Evolutionary conservation across 2,888 invertebrate genomes (phyloP), one percentile per base, ranked within the genome.

Genomic region (Eulithis prunata): DNA sequence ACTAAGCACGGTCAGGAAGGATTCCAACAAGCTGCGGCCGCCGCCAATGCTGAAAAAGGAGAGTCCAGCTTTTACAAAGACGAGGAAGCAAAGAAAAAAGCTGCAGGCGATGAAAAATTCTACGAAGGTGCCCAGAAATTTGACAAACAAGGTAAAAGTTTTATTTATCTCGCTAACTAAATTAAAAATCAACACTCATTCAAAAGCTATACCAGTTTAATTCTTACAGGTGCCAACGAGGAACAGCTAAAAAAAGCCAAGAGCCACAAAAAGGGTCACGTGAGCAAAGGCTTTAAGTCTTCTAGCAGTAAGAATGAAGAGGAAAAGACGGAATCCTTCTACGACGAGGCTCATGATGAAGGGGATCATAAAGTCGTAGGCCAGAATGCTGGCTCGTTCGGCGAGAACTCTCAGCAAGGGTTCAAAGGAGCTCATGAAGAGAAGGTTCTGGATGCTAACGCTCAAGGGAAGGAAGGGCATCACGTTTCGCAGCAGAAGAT

Each of bases 231-330:
- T 68, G 93, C 93, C 68, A 94, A 94, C 62, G 94, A 94, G 61
- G 94, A 93, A 60, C 91, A 94, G 70, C 74, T 94, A 43, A 94
- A 94, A 65, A 90, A 93, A 72, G 94, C 94, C 4, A 93, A 93
- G 60, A 94, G 94, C 53, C 95, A 95, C 80, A 95, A 94, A 76
- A 95, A 95, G 71, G 95, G 95, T 0, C 95, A 95, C 78, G 93
- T 94, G 12, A 94, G 94, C 80, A 95, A 95, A 80, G 95, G 95
- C n/a, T 95, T 94, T 83, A 95, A 95, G 78, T 90, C 94, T 4
- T 94, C 95, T 4, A 94, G 95, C 78, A 95, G 95, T 78, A 95
- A 95, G 76, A 95, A 95, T 75, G 95, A 95, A 75, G 94, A 94
- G 73, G 95, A 95, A 64, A 95, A 95, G 79, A 93, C 94, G 6